phyloP scores from a whole-genome alignment of 92 coral and sea anemone genomes.

The Paramuricea clavata region DNA sequence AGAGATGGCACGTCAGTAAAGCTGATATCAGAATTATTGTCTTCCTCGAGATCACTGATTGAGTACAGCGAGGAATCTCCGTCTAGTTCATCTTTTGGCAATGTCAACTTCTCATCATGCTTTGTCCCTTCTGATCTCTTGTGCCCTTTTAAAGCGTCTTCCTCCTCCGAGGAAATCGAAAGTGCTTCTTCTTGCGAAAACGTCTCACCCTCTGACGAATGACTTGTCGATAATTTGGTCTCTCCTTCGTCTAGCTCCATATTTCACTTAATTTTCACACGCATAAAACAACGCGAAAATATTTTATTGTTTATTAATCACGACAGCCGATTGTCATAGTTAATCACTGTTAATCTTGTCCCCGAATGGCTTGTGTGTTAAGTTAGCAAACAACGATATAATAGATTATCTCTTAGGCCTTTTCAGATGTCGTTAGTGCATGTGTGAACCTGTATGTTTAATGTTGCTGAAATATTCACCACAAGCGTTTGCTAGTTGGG shows the following conservation, averaged over 20 bases:
- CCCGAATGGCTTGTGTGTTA: constrained; percentile 10
- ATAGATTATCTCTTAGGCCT: constrained; percentile 29
- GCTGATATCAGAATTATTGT: constrained; percentile 37
- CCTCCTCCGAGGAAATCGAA: constrained; percentile 31
- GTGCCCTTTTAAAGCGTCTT: not conserved
- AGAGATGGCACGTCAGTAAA: constrained; percentile 36
- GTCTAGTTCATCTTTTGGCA: constrained; percentile 40
- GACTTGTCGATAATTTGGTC: not conserved
- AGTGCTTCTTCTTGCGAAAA: not conserved
- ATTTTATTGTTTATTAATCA: constrained; percentile 20
- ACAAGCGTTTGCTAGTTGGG: not conserved
- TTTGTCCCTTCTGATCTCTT: not conserved
- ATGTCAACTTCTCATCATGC: not conserved
- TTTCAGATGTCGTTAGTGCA: constrained; percentile 9
- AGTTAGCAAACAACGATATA: not conserved
- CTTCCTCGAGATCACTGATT: constrained; percentile 40
- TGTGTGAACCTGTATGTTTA: not conserved
- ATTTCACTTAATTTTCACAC: constrained; percentile 26
- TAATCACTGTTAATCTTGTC: constrained; percentile 44
- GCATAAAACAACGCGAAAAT: not conserved
- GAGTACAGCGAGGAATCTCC: constrained; percentile 22
- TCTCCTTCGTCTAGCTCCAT: constrained; percentile 16
- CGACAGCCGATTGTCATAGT: constrained; percentile 31
- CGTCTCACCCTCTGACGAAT: not conserved
- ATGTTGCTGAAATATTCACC: not conserved